Percentiles rank a stretch among this genome's conserved stretches.
Evolutionary conservation across 2,888 invertebrate genomes (phyloP).

Genomic region (Eulithis prunata): DNA sequence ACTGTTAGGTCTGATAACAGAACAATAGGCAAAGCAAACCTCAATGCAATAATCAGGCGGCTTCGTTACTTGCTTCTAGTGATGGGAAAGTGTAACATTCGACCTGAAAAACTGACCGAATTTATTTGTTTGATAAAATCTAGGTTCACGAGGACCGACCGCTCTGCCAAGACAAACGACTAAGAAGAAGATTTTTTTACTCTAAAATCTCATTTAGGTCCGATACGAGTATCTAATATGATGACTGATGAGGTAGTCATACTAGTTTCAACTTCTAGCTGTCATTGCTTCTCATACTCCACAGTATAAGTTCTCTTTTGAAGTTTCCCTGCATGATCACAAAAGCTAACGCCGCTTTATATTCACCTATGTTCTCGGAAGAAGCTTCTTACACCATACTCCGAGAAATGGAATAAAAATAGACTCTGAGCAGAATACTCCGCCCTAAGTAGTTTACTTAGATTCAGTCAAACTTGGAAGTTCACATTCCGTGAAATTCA

Average conservation of each 20-base stretch:
- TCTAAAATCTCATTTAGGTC: too few species aligned
- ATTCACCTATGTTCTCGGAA: not conserved
- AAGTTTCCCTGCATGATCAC: too few species aligned
- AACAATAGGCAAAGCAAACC: slow-evolving; percentile 51
- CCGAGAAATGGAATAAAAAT: not conserved
- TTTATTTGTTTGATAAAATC: not conserved
- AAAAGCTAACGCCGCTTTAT: not conserved
- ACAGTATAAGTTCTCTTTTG: too few species aligned
- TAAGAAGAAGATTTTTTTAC: too few species aligned
- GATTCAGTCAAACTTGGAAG: not conserved
- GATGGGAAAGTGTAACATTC: slow-evolving; percentile 4
- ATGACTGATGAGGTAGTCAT: too few species aligned
- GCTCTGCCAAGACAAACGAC: too few species aligned
- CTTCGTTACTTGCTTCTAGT: slow-evolving; percentile 52
- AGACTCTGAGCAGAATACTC: not conserved
- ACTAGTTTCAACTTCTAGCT: too few species aligned
- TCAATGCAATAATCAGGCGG: slow-evolving; percentile 55
- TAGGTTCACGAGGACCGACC: too few species aligned
- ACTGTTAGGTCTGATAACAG: slow-evolving; percentile 45
- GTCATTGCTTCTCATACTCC: too few species aligned
- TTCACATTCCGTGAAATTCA: not conserved
- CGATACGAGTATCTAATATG: too few species aligned
- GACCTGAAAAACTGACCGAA: not conserved
- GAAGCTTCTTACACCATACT: not conserved
- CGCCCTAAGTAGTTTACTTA: not conserved